A percentile compares a stretch with the other conserved stretches of the same genome.
phyloP scores from a whole-genome alignment of 2,888 invertebrate genomes.

The Phyllotreta cruciferae region DNA sequence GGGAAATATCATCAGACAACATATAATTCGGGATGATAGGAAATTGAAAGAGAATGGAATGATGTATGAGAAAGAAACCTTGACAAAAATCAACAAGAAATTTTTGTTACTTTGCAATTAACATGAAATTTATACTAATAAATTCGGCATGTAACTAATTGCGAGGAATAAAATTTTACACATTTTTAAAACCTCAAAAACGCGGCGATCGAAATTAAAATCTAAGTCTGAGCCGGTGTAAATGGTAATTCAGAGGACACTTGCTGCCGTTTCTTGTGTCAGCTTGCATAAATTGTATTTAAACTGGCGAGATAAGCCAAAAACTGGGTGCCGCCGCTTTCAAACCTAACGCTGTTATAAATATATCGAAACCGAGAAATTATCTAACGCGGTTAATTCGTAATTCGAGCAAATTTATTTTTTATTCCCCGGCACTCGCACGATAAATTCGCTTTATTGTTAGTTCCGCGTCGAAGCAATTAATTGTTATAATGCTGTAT shows the following conservation, averaged over 20 bases:
- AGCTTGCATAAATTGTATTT: slow-evolving; percentile 44
- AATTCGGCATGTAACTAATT: too few species aligned
- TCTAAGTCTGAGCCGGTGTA: slow-evolving; percentile 2
- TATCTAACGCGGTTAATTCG: too few species aligned
- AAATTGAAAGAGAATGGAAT: slow-evolving; percentile 33
- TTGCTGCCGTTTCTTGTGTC: slow-evolving; percentile 39
- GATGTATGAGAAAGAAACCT: background rate
- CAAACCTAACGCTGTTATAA: slow-evolving; percentile 41
- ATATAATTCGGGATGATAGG: slow-evolving; percentile 30
- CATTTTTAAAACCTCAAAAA: too few species aligned
- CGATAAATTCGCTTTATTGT: too few species aligned
- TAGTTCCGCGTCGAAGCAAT: too few species aligned
- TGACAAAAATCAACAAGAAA: slow-evolving; percentile 1
- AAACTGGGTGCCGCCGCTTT: slow-evolving; percentile 36
- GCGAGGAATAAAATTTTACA: too few species aligned
- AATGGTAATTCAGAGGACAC: slow-evolving; percentile 32
- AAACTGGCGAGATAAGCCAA: slow-evolving; percentile 44
- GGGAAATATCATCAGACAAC: slow-evolving; percentile 37
- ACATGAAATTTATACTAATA: too few species aligned
- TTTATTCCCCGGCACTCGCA: too few species aligned
- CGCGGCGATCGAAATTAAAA: too few species aligned
- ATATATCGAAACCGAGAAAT: slow-evolving; percentile 18
- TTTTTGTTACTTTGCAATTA: too few species aligned
- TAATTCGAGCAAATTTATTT: too few species aligned
- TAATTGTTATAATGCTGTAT: background rate